Conservation (phyloP, 2,888 invertebrate genomes). For the Lasioglossum morio region DNA sequence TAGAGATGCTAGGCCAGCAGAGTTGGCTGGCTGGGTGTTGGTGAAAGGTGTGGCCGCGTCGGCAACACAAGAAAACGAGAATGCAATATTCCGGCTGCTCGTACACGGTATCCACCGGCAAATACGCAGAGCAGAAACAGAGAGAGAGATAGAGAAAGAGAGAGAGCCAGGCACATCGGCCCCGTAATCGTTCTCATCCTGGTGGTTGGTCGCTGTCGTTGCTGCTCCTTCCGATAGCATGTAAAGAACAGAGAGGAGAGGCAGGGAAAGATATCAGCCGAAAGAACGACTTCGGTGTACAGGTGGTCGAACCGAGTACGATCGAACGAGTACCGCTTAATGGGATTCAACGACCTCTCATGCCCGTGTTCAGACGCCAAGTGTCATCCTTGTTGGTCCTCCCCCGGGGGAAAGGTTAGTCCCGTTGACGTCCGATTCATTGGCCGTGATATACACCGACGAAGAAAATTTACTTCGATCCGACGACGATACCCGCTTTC, state of each 20-base stretch:
- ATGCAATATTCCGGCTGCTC: slow-evolving; percentile 78
- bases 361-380: slow-evolving; percentile 50
- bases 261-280: slow-evolving; percentile 43
- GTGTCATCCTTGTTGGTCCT: slow-evolving; percentile 62
- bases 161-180: slow-evolving; percentile 15
- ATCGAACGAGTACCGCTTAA: slow-evolving; percentile 74
- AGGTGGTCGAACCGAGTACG: slow-evolving; percentile 71
- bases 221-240: slow-evolving; percentile 35
- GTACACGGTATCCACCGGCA: slow-evolving; percentile 59
- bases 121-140: slow-evolving; percentile 37
- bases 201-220: slow-evolving; percentile 44
- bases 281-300: slow-evolving; percentile 62
- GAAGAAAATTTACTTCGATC: slow-evolving; percentile 19
- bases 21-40: slow-evolving; percentile 75
- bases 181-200: slow-evolving; percentile 70
- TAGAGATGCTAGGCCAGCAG: slow-evolving; percentile 51
- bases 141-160: neutral
- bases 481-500: neutral
- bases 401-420: slow-evolving; percentile 9
- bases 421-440: slow-evolving; percentile 19
- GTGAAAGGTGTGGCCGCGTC: slow-evolving; percentile 83
- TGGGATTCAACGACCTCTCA: slow-evolving; percentile 78
- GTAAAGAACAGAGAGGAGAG: slow-evolving; percentile 17
- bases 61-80: slow-evolving; percentile 80
- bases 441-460: neutral